Evolutionary conservation across 2,113 vertebrate species (phyloP).

Genomic region (Mobula hypostoma): DNA sequence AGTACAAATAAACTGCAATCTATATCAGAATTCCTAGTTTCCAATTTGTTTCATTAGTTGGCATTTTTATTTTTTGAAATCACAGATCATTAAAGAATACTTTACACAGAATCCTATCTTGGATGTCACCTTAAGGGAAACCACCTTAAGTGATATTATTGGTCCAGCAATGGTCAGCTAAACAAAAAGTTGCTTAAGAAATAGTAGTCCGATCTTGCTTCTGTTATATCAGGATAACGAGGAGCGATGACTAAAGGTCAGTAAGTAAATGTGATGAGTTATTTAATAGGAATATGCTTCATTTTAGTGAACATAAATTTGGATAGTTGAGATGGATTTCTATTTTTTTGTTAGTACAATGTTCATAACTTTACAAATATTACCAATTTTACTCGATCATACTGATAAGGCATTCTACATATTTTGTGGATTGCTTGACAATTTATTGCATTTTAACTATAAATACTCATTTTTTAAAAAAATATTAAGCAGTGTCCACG

Average conservation of each 20-base stretch:
- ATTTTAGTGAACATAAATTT: neutral
- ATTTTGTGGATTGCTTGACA: slow-evolving; percentile 6
- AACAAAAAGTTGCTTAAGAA: neutral
- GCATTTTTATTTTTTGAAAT: neutral
- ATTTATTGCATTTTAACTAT: neutral
- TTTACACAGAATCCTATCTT: neutral
- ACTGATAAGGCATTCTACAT: neutral
- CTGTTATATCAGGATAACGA: neutral
- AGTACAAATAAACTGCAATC: neutral
- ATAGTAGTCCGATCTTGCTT: neutral
- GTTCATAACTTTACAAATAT: slow-evolving; percentile 2
- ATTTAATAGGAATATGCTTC: neutral
- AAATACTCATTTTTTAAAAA: neutral
- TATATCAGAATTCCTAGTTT: neutral
- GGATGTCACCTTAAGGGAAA: neutral
- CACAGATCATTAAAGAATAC: neutral
- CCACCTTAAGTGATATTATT: neutral
- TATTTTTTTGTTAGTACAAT: neutral
- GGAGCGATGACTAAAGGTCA: neutral
- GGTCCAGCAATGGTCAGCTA: neutral
- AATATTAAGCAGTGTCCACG: neutral
- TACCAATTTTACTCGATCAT: neutral
- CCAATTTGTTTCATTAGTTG: neutral
- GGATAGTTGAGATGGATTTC: neutral
- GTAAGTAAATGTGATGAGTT: neutral